Conservation (phyloP, 2,797 vertebrate species). For the Platalea minor region DNA sequence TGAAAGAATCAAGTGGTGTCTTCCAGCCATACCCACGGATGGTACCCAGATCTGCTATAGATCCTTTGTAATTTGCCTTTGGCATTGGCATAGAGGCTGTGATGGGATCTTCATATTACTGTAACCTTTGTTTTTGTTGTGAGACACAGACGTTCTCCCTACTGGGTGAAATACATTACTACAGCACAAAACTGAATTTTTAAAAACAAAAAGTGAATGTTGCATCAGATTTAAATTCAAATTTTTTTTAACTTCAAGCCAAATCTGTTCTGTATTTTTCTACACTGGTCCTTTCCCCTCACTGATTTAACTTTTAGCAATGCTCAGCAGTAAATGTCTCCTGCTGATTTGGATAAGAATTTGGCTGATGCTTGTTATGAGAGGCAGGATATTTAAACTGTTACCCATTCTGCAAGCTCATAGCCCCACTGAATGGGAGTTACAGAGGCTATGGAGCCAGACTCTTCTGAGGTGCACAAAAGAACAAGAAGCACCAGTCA, state of each 20-base stretch:
- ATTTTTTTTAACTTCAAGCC: not conserved
- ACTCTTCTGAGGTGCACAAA: not conserved
- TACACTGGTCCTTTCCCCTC: not conserved
- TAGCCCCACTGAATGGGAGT: not conserved
- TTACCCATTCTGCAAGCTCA: not conserved
- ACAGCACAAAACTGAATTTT: not conserved
- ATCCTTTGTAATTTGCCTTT: not conserved
- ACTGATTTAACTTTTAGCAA: not conserved
- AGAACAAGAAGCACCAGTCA: not conserved
- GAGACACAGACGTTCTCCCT: not conserved
- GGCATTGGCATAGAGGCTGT: not conserved
- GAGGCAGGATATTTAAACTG: not conserved
- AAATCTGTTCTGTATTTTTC: not conserved
- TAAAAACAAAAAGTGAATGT: not conserved
- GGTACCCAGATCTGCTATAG: not conserved
- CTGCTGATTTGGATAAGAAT: not conserved
- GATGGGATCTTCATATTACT: not conserved
- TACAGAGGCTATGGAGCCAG: not conserved
- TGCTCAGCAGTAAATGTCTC: not conserved
- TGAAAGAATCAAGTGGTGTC: not conserved
- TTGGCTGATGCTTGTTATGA: not conserved
- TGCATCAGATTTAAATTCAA: not conserved
- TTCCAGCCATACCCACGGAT: not conserved
- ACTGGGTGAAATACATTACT: not conserved
- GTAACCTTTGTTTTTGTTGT: not conserved